Evolutionary conservation across 2,888 invertebrate genomes (phyloP), one percentile per base, ranked within the genome.

Genomic region (Micropterix aruncella): DNA sequence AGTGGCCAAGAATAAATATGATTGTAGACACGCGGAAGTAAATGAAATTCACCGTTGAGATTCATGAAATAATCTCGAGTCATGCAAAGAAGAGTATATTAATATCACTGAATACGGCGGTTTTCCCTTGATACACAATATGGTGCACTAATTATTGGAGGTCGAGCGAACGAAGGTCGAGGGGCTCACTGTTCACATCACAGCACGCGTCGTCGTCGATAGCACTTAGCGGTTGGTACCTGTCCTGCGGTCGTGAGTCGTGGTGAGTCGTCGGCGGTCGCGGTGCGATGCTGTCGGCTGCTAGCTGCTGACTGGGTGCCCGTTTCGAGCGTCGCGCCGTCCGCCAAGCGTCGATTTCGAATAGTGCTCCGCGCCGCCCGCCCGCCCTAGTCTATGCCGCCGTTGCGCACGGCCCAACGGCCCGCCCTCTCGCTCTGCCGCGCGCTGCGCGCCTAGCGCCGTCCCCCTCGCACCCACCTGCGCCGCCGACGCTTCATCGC

Each of bases 351-450:
- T 27, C 27, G 27, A 27, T 27, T 27, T 27, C 27, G 27, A 27
- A 27, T 27, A 27, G 47, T 46, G 41, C 44, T 46, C 37, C 39
- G 44, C 44, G n/a, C 19, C 45, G 41, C 40, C 47, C 42, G 37
- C 48, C 43, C 44, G 37, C 42, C 44, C 41, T 71, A 71, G 71
- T 70, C 69, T 68, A 71, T 57, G 56, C 61, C 60, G 57, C 51
- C 67, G 60, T 66, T 70, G 70, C 70, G 70, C 70, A 70, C 70
- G 71, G 70, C 71, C 66, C 60, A 65, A 65, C 65, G 63, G 66
- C 56, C 67, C 66, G 50, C 46, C 45, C 47, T 40, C 44, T 5
- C 46, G 47, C 51, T 51, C 19, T 46, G 18, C 44, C 45, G n/a
- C 40, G 39, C 45, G 43, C 40, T 37, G 45, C 53, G 59, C 59